Base-by-base conservation (phyloP, 2,888 invertebrate species). In the Augochlorella aurata region DNA sequence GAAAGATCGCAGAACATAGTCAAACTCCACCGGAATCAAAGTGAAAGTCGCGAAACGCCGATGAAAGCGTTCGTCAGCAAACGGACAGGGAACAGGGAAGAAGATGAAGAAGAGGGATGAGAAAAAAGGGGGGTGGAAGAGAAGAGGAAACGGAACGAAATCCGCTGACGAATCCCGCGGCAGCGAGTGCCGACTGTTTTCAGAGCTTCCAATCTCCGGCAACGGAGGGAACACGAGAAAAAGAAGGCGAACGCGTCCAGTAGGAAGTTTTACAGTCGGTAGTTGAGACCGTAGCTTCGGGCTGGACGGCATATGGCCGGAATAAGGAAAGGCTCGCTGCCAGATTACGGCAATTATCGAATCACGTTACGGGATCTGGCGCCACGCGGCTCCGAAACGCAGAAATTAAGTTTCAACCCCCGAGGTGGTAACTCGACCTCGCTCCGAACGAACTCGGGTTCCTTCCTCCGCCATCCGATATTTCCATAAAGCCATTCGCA, bases 331-430 rank as follows among this genome's bases (percentile, higher is more conserved):
- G 83, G 82, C 65, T 58, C 77, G 85, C 86, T 84, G 74, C 74
- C 74, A 88, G 91, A 90, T 91, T 90, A 89, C 88, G 83, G 88
- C 89, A 92, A 91, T 92, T 91, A 92, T 91, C 90, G 91, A 91
- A 90, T 91, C 91, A 75, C 83, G 81, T 86, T 84, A 83, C 85
- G 83, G 83, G 77, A 86, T 79, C 67, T 80, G 84, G 83, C 83
- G 82, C 82, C 81, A 81, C 77, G 74, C 81, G 50, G 74, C 63
- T 77, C 61, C n/a, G 52, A 74, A 78, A 66, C 71, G 61, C 54
- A 82, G 72, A 73, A 73, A 75, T 77, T 68, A 72, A 80, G 67
- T 45, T 74, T 52, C 49, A 74, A 54, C 74, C 81, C 63, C 54
- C n/a, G 38, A 67, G 75, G 72, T 21, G 68, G 61, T n/a, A 12